phyloP scores from a whole-genome alignment of 1,140 invertebrate species.

The Triops cancriformis region DNA sequence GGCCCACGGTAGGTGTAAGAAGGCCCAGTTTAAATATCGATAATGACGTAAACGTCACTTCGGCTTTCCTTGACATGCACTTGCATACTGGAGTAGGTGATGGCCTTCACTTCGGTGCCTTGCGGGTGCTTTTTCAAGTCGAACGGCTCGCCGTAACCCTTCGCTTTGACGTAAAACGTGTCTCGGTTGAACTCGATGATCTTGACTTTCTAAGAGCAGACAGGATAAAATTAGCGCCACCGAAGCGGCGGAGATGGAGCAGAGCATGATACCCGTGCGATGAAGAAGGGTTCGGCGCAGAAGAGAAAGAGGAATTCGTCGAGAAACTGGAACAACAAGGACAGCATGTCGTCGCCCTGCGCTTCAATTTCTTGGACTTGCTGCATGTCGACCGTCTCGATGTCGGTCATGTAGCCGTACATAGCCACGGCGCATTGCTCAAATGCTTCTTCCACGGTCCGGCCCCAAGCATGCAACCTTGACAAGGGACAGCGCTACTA shows the following conservation, averaged over 20 bases:
- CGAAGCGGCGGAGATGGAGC: too few species aligned
- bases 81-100: conserved; percentile 99
- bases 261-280: conserved; percentile 54
- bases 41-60: conserved; percentile 92
- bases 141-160: conserved; percentile 89
- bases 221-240: too few species aligned
- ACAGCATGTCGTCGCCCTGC: conserved; percentile 73
- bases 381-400: conserved; percentile 72
- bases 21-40: conserved; percentile 97
- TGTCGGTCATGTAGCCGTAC: conserved; percentile 88
- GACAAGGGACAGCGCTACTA: too few species aligned
- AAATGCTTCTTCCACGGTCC: conserved; percentile 76
- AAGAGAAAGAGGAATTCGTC: conserved; percentile 93
- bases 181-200: conserved; percentile 81
- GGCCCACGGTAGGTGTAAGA: too few species aligned
- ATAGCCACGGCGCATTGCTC: conserved; percentile 91
- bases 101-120: conserved; percentile 97
- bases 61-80: conserved; percentile 68
- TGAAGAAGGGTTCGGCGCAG: conserved; percentile 75
- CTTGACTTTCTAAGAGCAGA: conserved; percentile 68
- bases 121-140: conserved; percentile 87
- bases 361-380: conserved; percentile 72
- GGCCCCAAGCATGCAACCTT: conserved; percentile 87
- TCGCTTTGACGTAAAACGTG: conserved; percentile 75
- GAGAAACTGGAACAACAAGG: conserved; percentile 85